Conservation (phyloP, 1,140 invertebrate species). For the Littorina saxatilis region DNA sequence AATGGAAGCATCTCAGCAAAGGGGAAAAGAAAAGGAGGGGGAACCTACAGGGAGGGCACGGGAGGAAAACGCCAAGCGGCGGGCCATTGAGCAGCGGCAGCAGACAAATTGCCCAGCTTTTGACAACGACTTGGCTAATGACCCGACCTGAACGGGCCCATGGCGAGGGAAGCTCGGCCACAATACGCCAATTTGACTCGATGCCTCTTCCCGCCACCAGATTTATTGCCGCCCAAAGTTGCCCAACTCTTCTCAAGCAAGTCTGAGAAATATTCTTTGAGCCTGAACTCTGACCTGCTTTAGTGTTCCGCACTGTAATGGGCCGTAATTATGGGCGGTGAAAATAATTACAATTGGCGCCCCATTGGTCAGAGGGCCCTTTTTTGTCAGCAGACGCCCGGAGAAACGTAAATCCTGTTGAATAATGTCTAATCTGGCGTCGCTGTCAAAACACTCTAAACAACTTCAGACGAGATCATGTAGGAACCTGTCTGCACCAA, state of each 20-base stretch:
- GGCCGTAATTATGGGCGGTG: slow-evolving; percentile 24
- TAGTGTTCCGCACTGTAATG: slow-evolving; percentile 21
- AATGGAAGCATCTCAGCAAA: too few species aligned
- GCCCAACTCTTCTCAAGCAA: background rate
- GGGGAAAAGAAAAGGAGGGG: too few species aligned
- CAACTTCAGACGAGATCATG: background rate
- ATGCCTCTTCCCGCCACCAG: background rate
- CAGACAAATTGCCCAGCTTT: slow-evolving; percentile 39
- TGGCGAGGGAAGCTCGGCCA: slow-evolving; percentile 6
- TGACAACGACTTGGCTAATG: slow-evolving; percentile 30
- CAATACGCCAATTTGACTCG: slow-evolving; percentile 38
- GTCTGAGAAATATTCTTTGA: slow-evolving; percentile 38
- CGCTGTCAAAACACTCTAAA: background rate
- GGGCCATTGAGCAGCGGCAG: slow-evolving; percentile 23
- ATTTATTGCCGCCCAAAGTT: slow-evolving; percentile 28
- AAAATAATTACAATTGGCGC: slow-evolving; percentile 12
- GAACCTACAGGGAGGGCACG: too few species aligned
- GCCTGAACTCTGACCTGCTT: slow-evolving; percentile 15
- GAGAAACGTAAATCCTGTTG: slow-evolving; percentile 24
- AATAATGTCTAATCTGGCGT: slow-evolving; percentile 30
- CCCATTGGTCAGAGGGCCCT: slow-evolving; percentile 12
- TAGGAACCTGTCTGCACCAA: background rate
- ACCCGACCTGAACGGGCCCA: slow-evolving; percentile 28
- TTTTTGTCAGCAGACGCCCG: slow-evolving; percentile 38
- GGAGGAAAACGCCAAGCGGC: background rate